phyloP scores from a whole-genome alignment of 2,888 invertebrate species.

The Dryomyza anilis region DNA sequence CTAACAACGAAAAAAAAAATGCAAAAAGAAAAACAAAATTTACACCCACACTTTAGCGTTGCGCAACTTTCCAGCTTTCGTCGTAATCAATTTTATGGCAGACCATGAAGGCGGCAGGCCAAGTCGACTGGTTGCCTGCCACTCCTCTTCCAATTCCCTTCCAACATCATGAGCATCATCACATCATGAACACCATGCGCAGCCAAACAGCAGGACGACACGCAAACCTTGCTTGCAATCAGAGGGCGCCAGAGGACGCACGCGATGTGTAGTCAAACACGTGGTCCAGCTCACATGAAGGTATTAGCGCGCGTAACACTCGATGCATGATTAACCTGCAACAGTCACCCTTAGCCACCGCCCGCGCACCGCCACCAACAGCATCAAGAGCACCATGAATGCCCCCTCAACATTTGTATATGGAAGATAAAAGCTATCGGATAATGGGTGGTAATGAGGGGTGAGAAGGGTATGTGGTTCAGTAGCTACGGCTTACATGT shows the following conservation, averaged over 20 bases:
- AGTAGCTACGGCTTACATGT: too few species aligned
- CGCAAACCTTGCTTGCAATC: slow-evolving; percentile 39
- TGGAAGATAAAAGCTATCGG: too few species aligned
- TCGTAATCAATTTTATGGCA: slow-evolving; percentile 52
- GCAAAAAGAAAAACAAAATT: background rate
- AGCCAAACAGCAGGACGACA: background rate
- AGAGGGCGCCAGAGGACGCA: slow-evolving; percentile 13
- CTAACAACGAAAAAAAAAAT: background rate
- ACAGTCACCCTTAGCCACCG: background rate
- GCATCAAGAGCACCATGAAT: slow-evolving; percentile 8
- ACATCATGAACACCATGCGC: background rate
- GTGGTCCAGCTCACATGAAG: slow-evolving; percentile 61
- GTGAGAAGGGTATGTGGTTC: too few species aligned
- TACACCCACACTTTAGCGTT: slow-evolving; percentile 31
- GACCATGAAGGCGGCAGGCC: background rate
- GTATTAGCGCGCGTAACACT: slow-evolving; percentile 60
- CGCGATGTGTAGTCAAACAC: slow-evolving; percentile 43
- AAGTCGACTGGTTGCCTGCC: too few species aligned
- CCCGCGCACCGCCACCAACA: background rate
- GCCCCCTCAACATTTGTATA: too few species aligned
- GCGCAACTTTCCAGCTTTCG: slow-evolving; percentile 58
- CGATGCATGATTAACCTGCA: slow-evolving; percentile 57
- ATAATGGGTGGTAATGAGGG: too few species aligned
- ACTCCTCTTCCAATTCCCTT: background rate
- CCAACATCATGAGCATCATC: background rate